A percentile compares a stretch with the other conserved stretches of the same genome.
Evolutionary conservation across 2,797 vertebrate species (phyloP).

Genomic region (Poecile montanus): DNA sequence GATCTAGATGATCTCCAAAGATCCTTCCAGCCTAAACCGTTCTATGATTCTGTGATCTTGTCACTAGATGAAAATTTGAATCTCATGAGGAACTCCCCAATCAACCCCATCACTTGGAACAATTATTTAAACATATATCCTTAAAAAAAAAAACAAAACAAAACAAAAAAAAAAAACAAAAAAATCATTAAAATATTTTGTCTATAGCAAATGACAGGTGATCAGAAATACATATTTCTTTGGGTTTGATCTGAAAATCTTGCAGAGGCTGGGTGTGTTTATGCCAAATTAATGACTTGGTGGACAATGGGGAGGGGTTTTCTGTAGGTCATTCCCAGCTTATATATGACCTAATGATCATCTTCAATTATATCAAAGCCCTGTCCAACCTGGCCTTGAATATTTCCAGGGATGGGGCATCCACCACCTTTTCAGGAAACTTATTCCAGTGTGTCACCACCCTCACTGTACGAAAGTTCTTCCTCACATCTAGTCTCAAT

Average conservation of each 20-base stretch:
- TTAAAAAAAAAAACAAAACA: background rate
- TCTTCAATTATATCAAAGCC: background rate
- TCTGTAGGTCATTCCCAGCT: background rate
- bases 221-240: background rate
- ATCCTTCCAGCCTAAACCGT: background rate
- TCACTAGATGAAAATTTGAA: background rate
- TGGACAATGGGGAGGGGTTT: background rate
- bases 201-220: background rate
- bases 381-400: background rate
- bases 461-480: background rate
- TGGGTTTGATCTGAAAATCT: background rate
- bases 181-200: background rate
- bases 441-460: background rate
- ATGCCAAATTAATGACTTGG: too few species aligned
- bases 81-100: background rate
- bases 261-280: background rate
- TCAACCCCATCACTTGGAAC: background rate
- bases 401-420: background rate
- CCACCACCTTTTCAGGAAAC: background rate
- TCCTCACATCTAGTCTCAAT: background rate
- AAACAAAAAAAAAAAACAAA: background rate
- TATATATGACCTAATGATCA: background rate
- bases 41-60: background rate
- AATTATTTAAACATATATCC: background rate
- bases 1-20: background rate